phyloP scores from a whole-genome alignment of 2,113 vertebrate genomes.

The Sialia sialis region DNA sequence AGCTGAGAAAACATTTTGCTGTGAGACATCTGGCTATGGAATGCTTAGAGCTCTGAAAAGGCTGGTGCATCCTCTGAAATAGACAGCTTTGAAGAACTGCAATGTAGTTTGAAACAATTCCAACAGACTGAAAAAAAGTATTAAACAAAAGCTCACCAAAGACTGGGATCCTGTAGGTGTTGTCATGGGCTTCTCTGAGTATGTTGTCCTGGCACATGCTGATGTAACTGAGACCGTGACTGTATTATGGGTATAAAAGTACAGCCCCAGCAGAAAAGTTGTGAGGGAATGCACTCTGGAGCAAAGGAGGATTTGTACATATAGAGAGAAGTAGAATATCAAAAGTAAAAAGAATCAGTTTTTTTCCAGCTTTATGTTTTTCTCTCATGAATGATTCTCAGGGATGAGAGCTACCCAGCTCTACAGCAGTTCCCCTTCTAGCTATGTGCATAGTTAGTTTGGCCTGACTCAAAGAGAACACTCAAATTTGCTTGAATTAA shows the following conservation, averaged over 20 bases:
- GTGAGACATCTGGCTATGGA: conserved; percentile 71
- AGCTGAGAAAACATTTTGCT: conserved; percentile 85
- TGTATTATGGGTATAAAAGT: neutral
- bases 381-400: neutral
- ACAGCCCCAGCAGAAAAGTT: neutral
- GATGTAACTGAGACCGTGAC: neutral
- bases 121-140: neutral
- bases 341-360: neutral
- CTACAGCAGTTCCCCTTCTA: neutral
- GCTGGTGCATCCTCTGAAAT: conserved; percentile 30
- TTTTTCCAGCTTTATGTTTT: neutral
- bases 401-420: neutral
- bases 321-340: neutral
- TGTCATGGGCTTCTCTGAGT: neutral
- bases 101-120: neutral
- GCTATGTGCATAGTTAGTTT: neutral
- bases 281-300: neutral
- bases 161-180: neutral
- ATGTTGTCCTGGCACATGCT: neutral
- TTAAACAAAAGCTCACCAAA: neutral
- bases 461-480: neutral
- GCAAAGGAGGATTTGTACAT: neutral
- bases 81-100: conserved; percentile 4
- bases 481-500: neutral
- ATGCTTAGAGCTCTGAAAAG: conserved; percentile 41